Evolutionary conservation across 92 coral and sea anemone species (phyloP).

Genomic region (Umimayanthus kanabou): DNA sequence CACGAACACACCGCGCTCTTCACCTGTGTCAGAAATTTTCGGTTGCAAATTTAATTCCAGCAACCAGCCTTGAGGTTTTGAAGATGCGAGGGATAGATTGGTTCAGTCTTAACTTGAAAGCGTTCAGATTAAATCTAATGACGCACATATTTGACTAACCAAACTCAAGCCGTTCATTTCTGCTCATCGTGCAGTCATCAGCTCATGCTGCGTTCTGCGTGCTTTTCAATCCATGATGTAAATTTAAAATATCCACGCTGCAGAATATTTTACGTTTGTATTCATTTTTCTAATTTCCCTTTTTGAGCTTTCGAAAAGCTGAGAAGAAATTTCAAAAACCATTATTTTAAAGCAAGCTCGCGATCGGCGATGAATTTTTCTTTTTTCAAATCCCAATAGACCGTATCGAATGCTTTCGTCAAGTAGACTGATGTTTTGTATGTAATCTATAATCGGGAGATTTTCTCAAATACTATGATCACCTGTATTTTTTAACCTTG

Average conservation of each 20-base stretch:
- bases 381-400: neutral
- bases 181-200: neutral
- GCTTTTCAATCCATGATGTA: neutral
- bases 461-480: slow-evolving; percentile 21
- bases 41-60: neutral
- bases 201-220: neutral
- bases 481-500: slow-evolving; percentile 5
- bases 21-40: neutral
- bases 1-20: neutral
- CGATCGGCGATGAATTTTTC: neutral
- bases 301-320: neutral
- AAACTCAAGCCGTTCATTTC: neutral
- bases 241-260: neutral
- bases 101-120: neutral
- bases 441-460: slow-evolving; percentile 18
- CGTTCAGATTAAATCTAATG: neutral
- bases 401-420: slow-evolving; percentile 4
- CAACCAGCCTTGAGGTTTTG: neutral
- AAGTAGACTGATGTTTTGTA: slow-evolving; percentile 10
- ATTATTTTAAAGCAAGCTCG: neutral
- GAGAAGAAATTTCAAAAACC: neutral
- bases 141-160: neutral
- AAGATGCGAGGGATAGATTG: neutral
- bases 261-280: neutral
- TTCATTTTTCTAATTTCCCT: neutral